Conservation (phyloP, 2,113 vertebrate genomes). For the Gallinago jamesoni region DNA sequence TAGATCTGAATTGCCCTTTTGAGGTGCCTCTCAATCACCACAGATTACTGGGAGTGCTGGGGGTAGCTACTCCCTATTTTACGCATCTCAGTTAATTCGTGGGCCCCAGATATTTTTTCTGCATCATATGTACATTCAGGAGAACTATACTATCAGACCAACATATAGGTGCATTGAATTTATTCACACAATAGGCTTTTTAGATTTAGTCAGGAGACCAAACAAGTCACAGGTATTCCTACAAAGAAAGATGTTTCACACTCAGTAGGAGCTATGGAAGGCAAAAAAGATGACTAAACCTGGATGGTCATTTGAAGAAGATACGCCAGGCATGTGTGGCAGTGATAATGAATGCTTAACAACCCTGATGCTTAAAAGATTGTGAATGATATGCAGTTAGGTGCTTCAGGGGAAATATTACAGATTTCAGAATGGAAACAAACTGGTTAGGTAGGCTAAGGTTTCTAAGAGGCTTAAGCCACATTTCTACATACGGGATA, state of each 20-base stretch:
- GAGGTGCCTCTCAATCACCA: background rate
- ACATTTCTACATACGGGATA: background rate
- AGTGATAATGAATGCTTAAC: background rate
- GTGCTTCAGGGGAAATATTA: background rate
- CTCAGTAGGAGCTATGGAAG: background rate
- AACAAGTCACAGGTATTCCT: background rate
- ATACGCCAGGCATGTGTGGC: background rate
- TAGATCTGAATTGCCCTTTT: background rate
- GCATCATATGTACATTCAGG: background rate
- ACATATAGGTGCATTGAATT: background rate
- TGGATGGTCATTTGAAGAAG: fast-evolving
- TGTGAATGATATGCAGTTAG: background rate
- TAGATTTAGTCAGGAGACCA: background rate
- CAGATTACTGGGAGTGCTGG: background rate
- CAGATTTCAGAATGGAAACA: background rate
- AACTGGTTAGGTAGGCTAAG: background rate
- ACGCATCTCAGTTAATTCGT: background rate
- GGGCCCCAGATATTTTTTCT: background rate
- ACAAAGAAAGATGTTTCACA: background rate
- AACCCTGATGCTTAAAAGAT: background rate
- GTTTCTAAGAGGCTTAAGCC: background rate
- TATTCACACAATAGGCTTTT: background rate
- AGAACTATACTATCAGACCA: background rate
- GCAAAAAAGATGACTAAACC: background rate
- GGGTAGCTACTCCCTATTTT: background rate